Base-by-base conservation (phyloP, 2,113 vertebrate species). In the Lepus americanus region DNA sequence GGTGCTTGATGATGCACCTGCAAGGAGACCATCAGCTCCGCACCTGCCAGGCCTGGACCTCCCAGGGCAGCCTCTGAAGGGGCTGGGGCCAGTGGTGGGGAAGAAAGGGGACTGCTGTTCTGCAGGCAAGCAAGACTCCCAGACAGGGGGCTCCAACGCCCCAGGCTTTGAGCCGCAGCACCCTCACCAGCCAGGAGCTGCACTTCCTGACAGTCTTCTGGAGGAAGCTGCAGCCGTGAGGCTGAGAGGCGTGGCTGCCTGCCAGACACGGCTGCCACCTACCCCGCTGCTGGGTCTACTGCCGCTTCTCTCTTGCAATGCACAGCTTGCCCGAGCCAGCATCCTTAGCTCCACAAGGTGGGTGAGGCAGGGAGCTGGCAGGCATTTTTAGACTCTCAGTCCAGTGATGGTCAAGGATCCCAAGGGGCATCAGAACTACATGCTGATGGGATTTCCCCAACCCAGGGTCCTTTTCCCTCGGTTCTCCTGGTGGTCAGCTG, bases 1-100 rank as follows among this genome's bases (percentile, higher is more conserved):
- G 97, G 96, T 99, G 99, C 86, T 99, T 99, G 91, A 99, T 99
- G 90, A 99, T 97, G 84, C 99, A 99, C 93, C 99, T 99, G 86
- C 31, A n/a, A 39, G 7, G 53, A 80, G 55, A 49, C 1, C 49
- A 33, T 0, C 0, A 0, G 61, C 7, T 85, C 87, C 86, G 87
- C 0, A 3, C 13, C 63, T 0, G 0, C 4, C 14, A 17, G 33
- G 39, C 23, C 2, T 11, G 5, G 55, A 5, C 55, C 31, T 39
- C 63, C 63, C 69, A 39, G 55, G 4, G 29, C 27, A 19, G 39
- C 51, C 59, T 87, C 95, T 86, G 33, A 53, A 6, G 4, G 88
- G 25, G 20, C 3, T 2, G 6, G 61, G 1, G 12, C 11, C n/a
- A 6, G 23, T 16, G n/a, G 20, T 20, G 53, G 31, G 53, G 36